Base-by-base conservation (phyloP, 2,113 vertebrate genomes). In the Halcyon malimbica region DNA sequence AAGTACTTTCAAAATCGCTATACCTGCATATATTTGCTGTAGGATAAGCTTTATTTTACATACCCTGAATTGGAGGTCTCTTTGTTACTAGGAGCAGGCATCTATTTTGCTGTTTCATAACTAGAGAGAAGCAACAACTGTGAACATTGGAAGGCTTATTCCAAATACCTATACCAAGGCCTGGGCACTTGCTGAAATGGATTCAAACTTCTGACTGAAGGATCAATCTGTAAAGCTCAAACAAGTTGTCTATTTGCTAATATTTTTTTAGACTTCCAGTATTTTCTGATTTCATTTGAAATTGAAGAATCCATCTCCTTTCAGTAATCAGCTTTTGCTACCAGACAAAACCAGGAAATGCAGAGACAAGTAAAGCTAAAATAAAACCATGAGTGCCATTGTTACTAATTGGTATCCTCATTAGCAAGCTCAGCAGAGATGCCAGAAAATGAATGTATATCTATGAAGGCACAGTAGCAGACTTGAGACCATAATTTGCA, bases 381-480 rank as follows among this genome's bases (percentile, higher is more conserved):
- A 93, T 89, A 92, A 95, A 96, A 74, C 87, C 53, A 88, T 57
- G 54, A 54, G 10, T 83, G 37, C 24, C 28, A 62, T 77, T 93
- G 75, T 92, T 90, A 87, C 81, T 97, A 97, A 97, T 96, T 94
- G 95, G 81, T 96, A 90, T 92, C 83, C 81, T 96, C 23, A 25
- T 96, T 95, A 96, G 95, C 78, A 96, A 95, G 78, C 78, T 96
- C 91, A 92, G 90, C 68, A 96, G 81, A 95, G 81, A 90, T 76
- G 73, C 86, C 69, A 89, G 89, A 70, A 97, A 96, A 91, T 92
- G 87, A 95, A 90, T 94, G 54, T 80, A 90, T 74, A 78, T 46
- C 35, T 64, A 90, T 1, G 5, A 80, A 74, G 63, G 71, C 74
- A 69, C 42, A 76, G 64, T 67, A 84, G 70, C 75, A 83, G 46